Percentiles rank a stretch among this genome's conserved stretches.
phyloP scores from a whole-genome alignment of 2,797 vertebrate genomes.

The Oreochromis grahami region DNA sequence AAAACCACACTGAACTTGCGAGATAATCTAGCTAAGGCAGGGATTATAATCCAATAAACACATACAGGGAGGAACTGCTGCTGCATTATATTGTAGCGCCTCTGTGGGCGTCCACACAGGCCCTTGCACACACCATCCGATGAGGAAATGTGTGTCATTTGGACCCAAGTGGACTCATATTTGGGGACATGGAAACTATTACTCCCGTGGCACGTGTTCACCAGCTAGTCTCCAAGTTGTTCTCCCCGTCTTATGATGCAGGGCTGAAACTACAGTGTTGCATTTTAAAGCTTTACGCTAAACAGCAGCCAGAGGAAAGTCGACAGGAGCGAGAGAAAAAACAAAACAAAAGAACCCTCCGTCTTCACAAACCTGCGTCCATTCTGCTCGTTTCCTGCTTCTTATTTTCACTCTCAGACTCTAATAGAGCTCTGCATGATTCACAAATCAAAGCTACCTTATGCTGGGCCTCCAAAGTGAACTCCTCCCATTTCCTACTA shows the following conservation, averaged over 20 bases:
- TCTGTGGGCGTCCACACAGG: background rate
- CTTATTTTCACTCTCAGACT: background rate
- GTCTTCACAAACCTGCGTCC: background rate
- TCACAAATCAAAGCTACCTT: background rate
- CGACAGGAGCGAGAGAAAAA: background rate
- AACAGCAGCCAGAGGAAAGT: background rate
- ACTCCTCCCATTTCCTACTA: background rate
- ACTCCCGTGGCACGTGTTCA: background rate
- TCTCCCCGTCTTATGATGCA: background rate
- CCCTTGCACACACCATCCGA: fast-evolving
- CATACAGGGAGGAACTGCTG: background rate
- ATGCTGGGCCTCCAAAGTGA: background rate
- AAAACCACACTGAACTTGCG: background rate
- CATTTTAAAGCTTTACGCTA: background rate
- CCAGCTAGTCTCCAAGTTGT: background rate
- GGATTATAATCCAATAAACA: background rate
- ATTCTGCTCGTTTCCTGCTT: background rate
- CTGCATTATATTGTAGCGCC: background rate
- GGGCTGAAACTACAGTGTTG: background rate
- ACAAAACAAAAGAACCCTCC: background rate
- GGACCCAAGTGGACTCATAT: background rate
- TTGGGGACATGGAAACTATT: background rate
- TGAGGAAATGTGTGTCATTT: background rate
- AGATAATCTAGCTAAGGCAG: background rate
- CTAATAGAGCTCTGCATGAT: background rate